phyloP scores from a whole-genome alignment of 2,797 vertebrate species.

The Manis crassicaudata region DNA sequence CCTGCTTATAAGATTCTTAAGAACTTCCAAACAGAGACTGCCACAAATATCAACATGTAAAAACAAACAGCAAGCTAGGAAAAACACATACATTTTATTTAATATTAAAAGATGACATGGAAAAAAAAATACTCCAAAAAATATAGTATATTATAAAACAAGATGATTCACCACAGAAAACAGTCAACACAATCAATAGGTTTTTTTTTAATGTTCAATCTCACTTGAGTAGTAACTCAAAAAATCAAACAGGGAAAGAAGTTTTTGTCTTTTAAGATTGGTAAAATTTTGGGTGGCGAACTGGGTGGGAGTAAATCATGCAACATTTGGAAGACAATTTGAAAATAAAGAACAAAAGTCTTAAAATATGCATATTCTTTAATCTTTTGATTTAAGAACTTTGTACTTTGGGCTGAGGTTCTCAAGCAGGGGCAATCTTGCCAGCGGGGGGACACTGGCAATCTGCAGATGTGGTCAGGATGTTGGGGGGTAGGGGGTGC shows the following conservation, averaged over 20 bases:
- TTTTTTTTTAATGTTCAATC: background rate
- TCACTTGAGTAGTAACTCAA: background rate
- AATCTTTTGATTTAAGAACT: background rate
- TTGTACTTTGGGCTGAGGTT: background rate
- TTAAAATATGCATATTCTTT: background rate
- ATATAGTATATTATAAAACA: background rate
- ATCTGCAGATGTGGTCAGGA: background rate
- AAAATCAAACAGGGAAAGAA: background rate
- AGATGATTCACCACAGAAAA: background rate
- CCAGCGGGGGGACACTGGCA: background rate
- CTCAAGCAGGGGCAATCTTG: background rate
- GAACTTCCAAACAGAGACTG: background rate
- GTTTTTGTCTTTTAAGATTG: background rate
- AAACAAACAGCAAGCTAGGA: background rate
- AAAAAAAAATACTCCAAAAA: constrained; percentile 24
- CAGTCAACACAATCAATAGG: background rate
- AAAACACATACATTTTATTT: background rate
- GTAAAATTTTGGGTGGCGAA: background rate
- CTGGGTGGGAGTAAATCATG: background rate
- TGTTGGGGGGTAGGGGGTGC: fast-evolving
- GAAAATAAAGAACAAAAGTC: background rate
- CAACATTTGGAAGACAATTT: background rate
- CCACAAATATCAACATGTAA: background rate
- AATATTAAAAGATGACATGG: background rate
- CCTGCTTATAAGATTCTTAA: background rate